Evolutionary conservation across 2,888 invertebrate species (phyloP).

Genomic region (Caradrina kadenii): DNA sequence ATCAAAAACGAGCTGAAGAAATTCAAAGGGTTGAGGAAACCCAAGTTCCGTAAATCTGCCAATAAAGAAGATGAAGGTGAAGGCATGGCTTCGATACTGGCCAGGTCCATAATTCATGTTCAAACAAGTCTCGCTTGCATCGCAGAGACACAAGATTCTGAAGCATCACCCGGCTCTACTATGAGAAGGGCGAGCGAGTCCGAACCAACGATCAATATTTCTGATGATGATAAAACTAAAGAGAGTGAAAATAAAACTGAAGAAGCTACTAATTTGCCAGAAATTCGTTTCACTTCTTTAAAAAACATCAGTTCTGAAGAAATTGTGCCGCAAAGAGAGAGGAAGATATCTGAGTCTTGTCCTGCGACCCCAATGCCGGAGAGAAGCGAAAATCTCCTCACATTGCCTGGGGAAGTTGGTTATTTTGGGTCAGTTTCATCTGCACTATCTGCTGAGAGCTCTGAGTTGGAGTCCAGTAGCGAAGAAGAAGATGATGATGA

Average conservation of each 20-base stretch:
- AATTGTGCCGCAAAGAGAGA: constrained; percentile 62
- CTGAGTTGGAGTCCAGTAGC: constrained; percentile 83
- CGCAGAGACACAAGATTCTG: constrained; percentile 89
- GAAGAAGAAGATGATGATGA: constrained; percentile 81
- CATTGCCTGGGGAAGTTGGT: constrained; percentile 79
- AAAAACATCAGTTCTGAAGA: constrained; percentile 79
- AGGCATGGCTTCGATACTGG: constrained; percentile 92
- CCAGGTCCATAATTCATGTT: constrained; percentile 91
- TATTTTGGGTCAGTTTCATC: constrained; percentile 86
- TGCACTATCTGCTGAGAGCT: constrained; percentile 85
- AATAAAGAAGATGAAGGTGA: constrained; percentile 87
- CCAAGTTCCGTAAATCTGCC: constrained; percentile 77
- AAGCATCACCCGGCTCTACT: constrained; percentile 83
- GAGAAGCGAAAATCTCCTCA: constrained; percentile 81
- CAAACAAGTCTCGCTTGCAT: constrained; percentile 91
- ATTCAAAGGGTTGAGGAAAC: constrained; percentile 83
- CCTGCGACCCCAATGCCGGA: constrained; percentile 82
- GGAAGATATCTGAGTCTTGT: constrained; percentile 86
- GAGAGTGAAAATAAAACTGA: constrained; percentile 51
- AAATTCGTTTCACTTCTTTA: constrained; percentile 82
- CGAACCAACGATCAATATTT: constrained; percentile 77
- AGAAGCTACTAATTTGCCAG: constrained; percentile 71
- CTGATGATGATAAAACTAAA: constrained; percentile 75
- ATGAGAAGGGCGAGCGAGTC: constrained; percentile 84
- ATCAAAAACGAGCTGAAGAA: constrained; percentile 85